Conservation (phyloP, 2,113 vertebrate species). For the Sturnira hondurensis region DNA sequence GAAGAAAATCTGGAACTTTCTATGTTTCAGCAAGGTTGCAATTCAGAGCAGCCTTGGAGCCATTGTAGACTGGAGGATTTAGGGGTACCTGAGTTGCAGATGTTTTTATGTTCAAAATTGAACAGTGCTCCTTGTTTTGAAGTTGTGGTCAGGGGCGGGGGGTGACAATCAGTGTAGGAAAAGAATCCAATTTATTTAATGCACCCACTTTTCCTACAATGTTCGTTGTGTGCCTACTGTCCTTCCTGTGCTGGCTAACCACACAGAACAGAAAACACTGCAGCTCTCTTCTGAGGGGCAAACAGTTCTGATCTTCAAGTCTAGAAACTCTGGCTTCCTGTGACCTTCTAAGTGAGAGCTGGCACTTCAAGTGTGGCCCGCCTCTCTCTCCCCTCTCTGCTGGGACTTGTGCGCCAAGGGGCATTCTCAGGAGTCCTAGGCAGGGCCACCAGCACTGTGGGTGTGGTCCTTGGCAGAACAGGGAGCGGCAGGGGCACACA, state of each 20-base stretch:
- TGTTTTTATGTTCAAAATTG: not conserved
- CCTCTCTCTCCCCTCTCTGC: not conserved
- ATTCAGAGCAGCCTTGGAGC: not conserved
- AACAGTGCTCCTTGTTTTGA: not conserved
- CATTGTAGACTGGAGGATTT: not conserved
- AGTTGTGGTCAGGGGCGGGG: not conserved
- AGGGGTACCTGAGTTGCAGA: not conserved
- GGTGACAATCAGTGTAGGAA: not conserved
- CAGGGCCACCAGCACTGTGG: not conserved
- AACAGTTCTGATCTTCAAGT: not conserved
- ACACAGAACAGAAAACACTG: not conserved
- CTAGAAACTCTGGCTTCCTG: not conserved
- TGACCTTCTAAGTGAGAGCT: not conserved
- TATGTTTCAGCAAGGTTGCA: not conserved
- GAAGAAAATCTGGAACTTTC: not conserved
- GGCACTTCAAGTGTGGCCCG: fast-evolving
- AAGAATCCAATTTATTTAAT: not conserved
- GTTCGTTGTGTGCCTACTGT: not conserved
- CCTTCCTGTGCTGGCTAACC: not conserved
- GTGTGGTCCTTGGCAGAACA: not conserved
- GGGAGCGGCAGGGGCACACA: not conserved
- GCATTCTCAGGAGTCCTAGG: not conserved
- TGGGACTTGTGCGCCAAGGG: not conserved
- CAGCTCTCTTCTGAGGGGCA: not conserved
- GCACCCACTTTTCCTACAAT: not conserved